Evolutionary conservation across 2,888 invertebrate species (phyloP), one percentile per base, ranked within the genome.

Genomic region (Selenia dentaria): DNA sequence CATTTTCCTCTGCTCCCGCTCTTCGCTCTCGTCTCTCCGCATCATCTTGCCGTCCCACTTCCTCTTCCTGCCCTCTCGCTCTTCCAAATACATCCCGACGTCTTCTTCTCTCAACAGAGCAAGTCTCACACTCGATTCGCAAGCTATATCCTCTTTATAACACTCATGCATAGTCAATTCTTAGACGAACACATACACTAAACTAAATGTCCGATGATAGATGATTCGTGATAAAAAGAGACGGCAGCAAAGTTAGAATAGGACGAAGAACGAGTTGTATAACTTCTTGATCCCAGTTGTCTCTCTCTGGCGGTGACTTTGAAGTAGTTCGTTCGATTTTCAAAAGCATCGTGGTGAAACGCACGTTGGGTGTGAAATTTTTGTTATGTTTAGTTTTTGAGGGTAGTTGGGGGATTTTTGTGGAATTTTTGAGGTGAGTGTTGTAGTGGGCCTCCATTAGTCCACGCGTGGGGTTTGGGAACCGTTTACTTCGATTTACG

Each of bases 261-360:
- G 93, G 62, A 96, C 96, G 83, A 96, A 96, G 90, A 96, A 96
- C 52, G 96, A 96, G 89, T 96, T 96, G 91, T 96, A 96, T 78
- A 96, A 91, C 84, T 96, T 96, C 88, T 96, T 96, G 74, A 96
- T 95, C 52, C 96, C 96, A 34, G 96, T 96, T 14, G 95, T 95
- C 83, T 96, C 96, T 75, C 95, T 92, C 83, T 96, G 96, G 71
- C 96, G 93, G 79, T 95, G 96, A 77, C 95, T 95, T 81, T 95
- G 95, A 50, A 96, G 92, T 70, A 96, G 92, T 76, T 94, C 93
- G 86, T 94, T 94, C 93, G 68, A 94, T 90, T 85, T 93, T 93
- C 83, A 94, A 84, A 75, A 94, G 92, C 94, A 94, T 94, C 6
- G 28, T 42, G 25, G 26, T 34, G 11, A 27, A 14, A 34, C 28